These are phyloP conservation scores for Hermodice carunculata DNA, from an alignment of 2,888 invertebrate species.

Conservation along the genomic window DNA sequence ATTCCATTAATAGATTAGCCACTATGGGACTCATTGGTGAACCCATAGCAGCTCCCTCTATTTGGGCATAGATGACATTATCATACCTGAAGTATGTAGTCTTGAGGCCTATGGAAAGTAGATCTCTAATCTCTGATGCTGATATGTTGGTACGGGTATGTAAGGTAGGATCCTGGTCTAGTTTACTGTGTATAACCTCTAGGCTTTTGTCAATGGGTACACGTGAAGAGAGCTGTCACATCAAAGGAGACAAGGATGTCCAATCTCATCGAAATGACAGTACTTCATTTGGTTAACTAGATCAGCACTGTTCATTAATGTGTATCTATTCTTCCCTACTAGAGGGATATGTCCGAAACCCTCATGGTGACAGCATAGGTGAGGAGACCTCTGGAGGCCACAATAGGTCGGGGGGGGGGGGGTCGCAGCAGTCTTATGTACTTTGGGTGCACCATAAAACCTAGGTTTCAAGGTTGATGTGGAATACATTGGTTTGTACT, in stretches of 20 bases:
- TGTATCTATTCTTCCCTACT: too few relatives aligned
- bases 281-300: too few relatives aligned
- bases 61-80: not conserved
- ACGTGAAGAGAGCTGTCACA: conserved; percentile 18
- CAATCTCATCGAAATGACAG: conserved; percentile 3
- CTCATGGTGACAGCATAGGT: too few relatives aligned
- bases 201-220: not conserved
- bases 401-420: too few relatives aligned
- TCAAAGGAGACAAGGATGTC: conserved; percentile 10
- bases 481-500: too few relatives aligned
- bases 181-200: not conserved
- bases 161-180: conserved; percentile 1
- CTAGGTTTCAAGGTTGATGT: too few relatives aligned
- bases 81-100: conserved; percentile 6
- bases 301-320: too few relatives aligned
- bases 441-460: too few relatives aligned
- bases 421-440: too few relatives aligned
- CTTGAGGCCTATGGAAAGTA: not conserved
- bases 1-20: conserved; percentile 6
- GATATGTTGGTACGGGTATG: not conserved
- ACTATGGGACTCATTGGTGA: not conserved
- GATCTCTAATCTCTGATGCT: not conserved
- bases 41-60: conserved; percentile 9
- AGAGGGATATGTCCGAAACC: too few relatives aligned
- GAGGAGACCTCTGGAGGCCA: too few relatives aligned